These are phyloP conservation scores for Notodonta ziczac DNA, from an alignment of 2,888 invertebrate species.

Conservation along the genomic window DNA sequence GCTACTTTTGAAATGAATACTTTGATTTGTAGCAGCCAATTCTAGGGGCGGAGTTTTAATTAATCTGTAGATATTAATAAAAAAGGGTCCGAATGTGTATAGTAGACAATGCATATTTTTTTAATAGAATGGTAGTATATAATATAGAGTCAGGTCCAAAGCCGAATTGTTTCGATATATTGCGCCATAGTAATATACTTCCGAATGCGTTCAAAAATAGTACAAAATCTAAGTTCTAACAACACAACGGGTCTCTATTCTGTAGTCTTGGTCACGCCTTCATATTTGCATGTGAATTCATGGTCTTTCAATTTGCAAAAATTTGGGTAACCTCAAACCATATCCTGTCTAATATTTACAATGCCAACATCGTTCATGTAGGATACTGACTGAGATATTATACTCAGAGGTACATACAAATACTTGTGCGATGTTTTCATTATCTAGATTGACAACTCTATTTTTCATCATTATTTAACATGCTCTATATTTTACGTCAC, in stretches of 20 bases:
- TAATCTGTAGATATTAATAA: not conserved
- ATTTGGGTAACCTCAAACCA: not conserved
- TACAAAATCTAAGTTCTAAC: constrained; percentile 2
- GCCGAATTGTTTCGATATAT: no score
- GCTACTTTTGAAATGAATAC: constrained; percentile 30
- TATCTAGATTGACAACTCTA: no score
- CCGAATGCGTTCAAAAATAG: no score
- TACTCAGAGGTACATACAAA: no score
- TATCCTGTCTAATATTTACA: not conserved
- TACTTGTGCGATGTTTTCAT: no score
- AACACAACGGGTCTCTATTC: constrained; percentile 1
- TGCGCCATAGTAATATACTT: no score
- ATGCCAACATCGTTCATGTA: not conserved
- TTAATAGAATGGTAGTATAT: no score
- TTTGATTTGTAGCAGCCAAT: constrained; percentile 39
- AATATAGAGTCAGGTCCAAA: no score
- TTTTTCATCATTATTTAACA: no score
- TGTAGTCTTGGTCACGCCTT: not conserved
- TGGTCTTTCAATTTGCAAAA: not conserved
- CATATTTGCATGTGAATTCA: not conserved
- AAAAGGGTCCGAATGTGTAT: no score
- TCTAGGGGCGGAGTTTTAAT: constrained; percentile 9
- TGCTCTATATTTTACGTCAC: not conserved
- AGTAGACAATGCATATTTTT: no score
- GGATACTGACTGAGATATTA: no score